Percentiles rank a stretch among this genome's conserved stretches.
Conservation (phyloP, 2,113 vertebrate genomes). For the Ceratotherium simum region DNA sequence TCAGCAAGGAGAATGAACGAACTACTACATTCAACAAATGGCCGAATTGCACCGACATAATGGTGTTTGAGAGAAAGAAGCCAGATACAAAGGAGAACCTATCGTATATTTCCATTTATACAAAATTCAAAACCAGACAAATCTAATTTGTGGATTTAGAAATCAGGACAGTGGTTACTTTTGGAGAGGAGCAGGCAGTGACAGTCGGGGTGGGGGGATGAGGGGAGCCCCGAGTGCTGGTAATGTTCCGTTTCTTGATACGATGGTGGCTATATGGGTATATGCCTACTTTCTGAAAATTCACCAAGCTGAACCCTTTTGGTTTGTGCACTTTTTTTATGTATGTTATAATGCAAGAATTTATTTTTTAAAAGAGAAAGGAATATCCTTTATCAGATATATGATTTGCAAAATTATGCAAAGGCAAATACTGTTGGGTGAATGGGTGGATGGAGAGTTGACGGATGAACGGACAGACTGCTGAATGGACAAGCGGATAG, state of each 20-base stretch:
- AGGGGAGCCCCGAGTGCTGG: not conserved
- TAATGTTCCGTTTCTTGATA: not conserved
- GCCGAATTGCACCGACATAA: not conserved
- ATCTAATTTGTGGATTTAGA: not conserved
- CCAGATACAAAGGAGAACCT: not conserved
- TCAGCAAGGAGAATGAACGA: not conserved
- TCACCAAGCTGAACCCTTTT: not conserved
- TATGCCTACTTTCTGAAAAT: not conserved
- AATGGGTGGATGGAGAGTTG: not conserved
- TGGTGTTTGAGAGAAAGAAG: not conserved
- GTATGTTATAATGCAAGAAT: not conserved
- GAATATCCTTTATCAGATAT: not conserved
- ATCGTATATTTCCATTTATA: not conserved
- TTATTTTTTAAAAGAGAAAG: conserved; percentile 20
- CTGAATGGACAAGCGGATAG: not conserved
- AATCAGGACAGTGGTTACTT: not conserved
- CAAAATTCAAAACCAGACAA: not conserved
- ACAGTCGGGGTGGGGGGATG: fast-evolving
- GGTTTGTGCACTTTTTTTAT: not conserved
- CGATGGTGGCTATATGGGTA: not conserved
- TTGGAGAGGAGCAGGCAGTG: not conserved
- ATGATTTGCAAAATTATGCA: conserved; percentile 20
- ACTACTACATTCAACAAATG: not conserved
- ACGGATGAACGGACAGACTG: not conserved
- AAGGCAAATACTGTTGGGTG: not conserved